Conservation (phyloP, 2,113 vertebrate species). For the Oryzias curvinotus region DNA sequence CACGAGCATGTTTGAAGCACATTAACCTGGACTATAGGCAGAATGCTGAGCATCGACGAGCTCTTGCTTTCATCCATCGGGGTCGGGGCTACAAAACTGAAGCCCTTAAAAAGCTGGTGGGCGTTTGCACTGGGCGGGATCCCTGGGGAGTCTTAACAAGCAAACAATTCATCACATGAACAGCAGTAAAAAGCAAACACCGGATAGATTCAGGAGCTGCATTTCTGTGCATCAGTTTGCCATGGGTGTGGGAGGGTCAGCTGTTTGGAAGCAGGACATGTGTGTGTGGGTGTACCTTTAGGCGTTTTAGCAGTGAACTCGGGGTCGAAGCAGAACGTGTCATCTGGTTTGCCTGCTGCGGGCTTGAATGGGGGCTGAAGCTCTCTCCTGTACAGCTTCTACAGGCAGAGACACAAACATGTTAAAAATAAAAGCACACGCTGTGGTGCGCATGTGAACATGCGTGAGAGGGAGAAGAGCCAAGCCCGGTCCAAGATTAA, state of each 20-base stretch:
- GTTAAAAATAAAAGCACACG: slow-evolving; percentile 23
- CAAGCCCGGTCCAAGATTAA: slow-evolving; percentile 60
- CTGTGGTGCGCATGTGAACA: slow-evolving; percentile 30
- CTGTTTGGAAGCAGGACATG: slow-evolving; percentile 13
- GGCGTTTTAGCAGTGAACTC: slow-evolving; percentile 99
- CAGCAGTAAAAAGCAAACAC: slow-evolving; percentile 24
- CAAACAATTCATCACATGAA: slow-evolving; percentile 29
- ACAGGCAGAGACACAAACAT: slow-evolving; percentile 8
- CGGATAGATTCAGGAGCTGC: slow-evolving; percentile 27
- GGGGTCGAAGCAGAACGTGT: slow-evolving; percentile 98
- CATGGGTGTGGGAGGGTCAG: slow-evolving; percentile 42
- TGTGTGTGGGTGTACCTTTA: slow-evolving; percentile 81
- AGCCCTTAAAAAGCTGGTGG: slow-evolving; percentile 98
- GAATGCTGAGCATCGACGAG: slow-evolving; percentile 86
- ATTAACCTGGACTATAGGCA: slow-evolving; percentile 92
- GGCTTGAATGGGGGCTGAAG: slow-evolving; percentile 96
- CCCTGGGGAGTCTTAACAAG: slow-evolving; percentile 90
- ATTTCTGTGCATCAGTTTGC: slow-evolving; percentile 36
- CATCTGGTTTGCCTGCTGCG: slow-evolving; percentile 94
- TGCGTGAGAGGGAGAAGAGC: slow-evolving; percentile 33
- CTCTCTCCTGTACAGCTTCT: slow-evolving; percentile 94
- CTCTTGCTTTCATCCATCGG: slow-evolving; percentile 90
- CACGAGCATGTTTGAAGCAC: slow-evolving; percentile 3
- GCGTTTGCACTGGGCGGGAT: slow-evolving; percentile 96
- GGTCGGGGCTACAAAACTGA: slow-evolving; percentile 94